Evolutionary conservation across 2,797 vertebrate genomes (phyloP), one percentile per base, ranked within the genome.

Genomic region (Falco concolor): DNA sequence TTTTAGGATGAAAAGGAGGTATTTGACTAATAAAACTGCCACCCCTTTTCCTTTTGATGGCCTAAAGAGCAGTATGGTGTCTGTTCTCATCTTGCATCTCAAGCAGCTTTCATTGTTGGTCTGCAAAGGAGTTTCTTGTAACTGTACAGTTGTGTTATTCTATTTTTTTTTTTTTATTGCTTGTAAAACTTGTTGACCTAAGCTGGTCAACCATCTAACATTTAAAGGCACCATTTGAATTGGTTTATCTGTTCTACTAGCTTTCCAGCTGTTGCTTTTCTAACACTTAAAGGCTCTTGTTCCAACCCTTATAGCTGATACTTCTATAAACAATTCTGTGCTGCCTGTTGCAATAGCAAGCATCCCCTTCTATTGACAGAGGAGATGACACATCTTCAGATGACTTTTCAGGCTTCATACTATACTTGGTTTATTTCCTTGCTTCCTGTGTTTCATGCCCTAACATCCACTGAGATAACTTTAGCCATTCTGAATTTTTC

Each of bases 1-100:
- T 89, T 93, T 91, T 89, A 93, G 79, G 89, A 91, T 81, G 72
- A 94, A 95, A 95, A 94, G 60, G 16, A 89, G 76, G 57, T 78
- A 74, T 88, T 91, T 45, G 49, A 60, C 75, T 93, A 95, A 94
- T 91, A 91, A 94, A 95, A 93, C 87, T 83, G 60, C 60, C 78
- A 87, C 52, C 53, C 7, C 11, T 91, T 85, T 88, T 85, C 42
- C 60, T 92, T 90, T 70, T 77, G 57, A 49, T 72, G 73, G 53
- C 64, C 28, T 42, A 53, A 83, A 34, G 64, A 85, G 23, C 36
- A 30, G 15, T 91, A 14, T 61, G 50, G 27, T 87, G 56, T 68
- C 50, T 78, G 85, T 89, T 93, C 77, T 89, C 54, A 73, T 75
- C 42, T 9, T 91, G 64, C 75, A 78, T 60, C 79, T 85, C 59